Conservation (phyloP, 2,888 invertebrate species). For the Phaonia tiefii region DNA sequence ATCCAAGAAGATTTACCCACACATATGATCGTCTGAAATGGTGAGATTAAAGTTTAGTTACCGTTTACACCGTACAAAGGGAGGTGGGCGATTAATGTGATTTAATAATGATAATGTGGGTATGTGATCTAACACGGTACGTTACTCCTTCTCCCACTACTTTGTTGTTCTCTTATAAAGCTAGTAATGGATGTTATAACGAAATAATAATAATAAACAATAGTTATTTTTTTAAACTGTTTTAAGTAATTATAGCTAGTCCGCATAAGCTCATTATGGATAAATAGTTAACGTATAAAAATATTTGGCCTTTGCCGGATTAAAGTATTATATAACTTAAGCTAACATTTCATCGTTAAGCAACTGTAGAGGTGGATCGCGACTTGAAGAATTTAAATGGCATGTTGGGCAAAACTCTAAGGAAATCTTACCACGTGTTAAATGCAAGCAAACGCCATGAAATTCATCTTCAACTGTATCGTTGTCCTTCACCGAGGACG, state of each 20-base stretch:
- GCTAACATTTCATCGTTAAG: conserved; percentile 67
- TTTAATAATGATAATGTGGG: not conserved
- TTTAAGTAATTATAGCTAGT: not conserved
- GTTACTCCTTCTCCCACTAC: conserved; percentile 48
- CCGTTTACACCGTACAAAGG: not conserved
- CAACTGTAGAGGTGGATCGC: conserved; percentile 72
- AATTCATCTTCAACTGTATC: not conserved
- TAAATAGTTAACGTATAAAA: conserved; percentile 38
- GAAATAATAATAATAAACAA: not conserved
- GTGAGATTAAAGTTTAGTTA: conserved; percentile 55
- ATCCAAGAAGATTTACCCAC: conserved; percentile 39
- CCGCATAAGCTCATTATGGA: not conserved
- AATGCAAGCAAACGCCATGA: conserved; percentile 82
- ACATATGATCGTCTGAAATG: conserved; percentile 55
- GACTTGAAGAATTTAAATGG: conserved; percentile 80
- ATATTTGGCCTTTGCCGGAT: conserved; percentile 12
- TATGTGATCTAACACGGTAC: conserved; percentile 16
- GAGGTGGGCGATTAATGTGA: too few relatives aligned
- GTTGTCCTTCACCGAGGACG: not conserved
- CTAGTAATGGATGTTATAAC: conserved; percentile 29
- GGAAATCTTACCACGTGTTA: conserved; percentile 82
- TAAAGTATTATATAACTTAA: conserved; percentile 18
- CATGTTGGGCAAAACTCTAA: conserved; percentile 83
- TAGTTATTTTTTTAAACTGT: not conserved
- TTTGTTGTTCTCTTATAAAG: conserved; percentile 6